Conservation (phyloP, 2,888 invertebrate species). For the Lottia scabra region DNA sequence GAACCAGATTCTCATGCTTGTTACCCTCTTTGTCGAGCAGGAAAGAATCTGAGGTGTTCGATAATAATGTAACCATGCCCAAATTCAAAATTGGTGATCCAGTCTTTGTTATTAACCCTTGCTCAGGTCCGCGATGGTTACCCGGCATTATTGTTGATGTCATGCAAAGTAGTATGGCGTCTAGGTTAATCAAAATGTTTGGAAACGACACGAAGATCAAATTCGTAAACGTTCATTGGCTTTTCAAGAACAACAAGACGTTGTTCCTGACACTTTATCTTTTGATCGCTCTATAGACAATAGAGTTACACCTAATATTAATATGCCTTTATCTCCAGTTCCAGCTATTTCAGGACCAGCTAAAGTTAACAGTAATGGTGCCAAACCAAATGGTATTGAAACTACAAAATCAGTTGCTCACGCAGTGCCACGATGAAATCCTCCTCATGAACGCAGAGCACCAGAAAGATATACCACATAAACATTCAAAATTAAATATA, state of each 20-base stretch:
- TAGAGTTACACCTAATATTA: no score
- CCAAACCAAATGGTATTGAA: neutral
- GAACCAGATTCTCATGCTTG: neutral
- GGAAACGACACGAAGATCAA: conserved; percentile 7
- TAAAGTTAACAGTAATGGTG: neutral
- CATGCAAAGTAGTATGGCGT: neutral
- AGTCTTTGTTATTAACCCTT: neutral
- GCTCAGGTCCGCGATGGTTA: conserved; percentile 3
- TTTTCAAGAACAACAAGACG: neutral
- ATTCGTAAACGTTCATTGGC: neutral
- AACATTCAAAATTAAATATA: no score
- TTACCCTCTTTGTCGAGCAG: neutral
- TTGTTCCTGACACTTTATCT: no score
- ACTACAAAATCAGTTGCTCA: neutral
- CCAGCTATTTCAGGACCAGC: neutral
- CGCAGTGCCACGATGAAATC: neutral
- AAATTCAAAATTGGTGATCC: neutral
- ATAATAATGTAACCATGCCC: neutral
- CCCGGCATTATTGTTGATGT: neutral
- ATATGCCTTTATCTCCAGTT: no score
- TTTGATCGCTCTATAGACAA: no score
- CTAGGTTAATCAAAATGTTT: neutral
- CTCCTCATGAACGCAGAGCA: neutral
- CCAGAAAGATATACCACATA: neutral
- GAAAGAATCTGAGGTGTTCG: neutral